Base-by-base conservation (phyloP, 35 echinoderm and acorn worm species). In the Holothuria glaberrima region DNA sequence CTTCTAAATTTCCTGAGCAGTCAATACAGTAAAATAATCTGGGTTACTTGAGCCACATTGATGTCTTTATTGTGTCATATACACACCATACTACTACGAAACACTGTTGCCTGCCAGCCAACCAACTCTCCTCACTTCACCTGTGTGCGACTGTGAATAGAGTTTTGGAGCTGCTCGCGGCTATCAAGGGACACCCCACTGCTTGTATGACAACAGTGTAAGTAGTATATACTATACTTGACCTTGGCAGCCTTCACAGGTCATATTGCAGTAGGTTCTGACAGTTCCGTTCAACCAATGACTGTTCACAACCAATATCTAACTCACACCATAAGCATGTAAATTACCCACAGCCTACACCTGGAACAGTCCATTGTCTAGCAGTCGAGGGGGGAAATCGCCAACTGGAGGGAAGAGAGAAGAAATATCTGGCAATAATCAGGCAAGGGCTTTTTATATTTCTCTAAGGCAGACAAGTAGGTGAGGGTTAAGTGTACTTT, bases 161-260 rank as follows among this genome's bases (percentile, higher is more conserved):
- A 24, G 38, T 32, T 75, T 41, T 21, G 50, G 74, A 78, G 44
- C 44, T 78, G 74, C 74, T 78, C 44, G 74, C 74, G 74, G 74
- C 74, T 78, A 78, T 78, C 74, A 78, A 78, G 74, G 74, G 74
- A 78, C 74, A 78, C 74, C 74, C 74, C 74, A 78, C 44, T 25
- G 74, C 74, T 78, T 78, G 74, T 78, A 78, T 78, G 74, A 78
- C 74, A 78, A 78, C 74, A 78, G 41, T 78, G 74, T 78, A 78
- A 78, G 74, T 78, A 78, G 74, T 78, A 48, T 78, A 78, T 28
- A 78, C 74, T 78, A 78, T 33, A 48, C 74, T 78, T 78, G 74
- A 78, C 74, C 74, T 78, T 78, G 74, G 74, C 74, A 24, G 74
- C 74, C 74, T 48, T 48, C 38, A 48, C 74, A 78, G 74, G 74